These are phyloP conservation scores for Oasisia sp. DNA, from an alignment of 2,888 invertebrate genomes.

Conservation along the genomic window DNA sequence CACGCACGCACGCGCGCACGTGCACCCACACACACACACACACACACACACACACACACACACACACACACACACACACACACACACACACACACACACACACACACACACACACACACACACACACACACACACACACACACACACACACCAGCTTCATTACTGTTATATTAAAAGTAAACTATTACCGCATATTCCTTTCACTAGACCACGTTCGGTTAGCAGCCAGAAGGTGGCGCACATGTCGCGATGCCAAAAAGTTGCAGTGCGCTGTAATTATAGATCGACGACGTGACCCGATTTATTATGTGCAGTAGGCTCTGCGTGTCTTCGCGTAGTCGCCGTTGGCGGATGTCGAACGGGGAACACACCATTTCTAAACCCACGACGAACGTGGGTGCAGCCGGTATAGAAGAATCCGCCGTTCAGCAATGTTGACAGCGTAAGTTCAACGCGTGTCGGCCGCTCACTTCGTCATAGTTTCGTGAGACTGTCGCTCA, in stretches of 20 bases:
- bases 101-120: too few species aligned
- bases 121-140: too few species aligned
- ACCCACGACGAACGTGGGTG: not conserved
- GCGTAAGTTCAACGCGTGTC: not conserved
- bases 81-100: too few species aligned
- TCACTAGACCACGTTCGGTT: not conserved
- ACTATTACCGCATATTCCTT: not conserved
- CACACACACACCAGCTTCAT: too few species aligned
- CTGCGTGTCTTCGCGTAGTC: not conserved
- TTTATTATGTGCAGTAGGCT: not conserved
- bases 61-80: too few species aligned
- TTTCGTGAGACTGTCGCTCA: not conserved
- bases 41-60: too few species aligned
- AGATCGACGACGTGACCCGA: not conserved
- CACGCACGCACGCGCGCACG: too few species aligned
- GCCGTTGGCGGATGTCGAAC: not conserved
- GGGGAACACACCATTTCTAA: not conserved
- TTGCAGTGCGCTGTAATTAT: not conserved
- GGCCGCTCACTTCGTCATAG: not conserved
- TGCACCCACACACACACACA: too few species aligned
- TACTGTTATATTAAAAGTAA: too few species aligned
- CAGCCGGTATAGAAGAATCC: not conserved
- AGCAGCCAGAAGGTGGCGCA: not conserved
- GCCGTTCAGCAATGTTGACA: not conserved
- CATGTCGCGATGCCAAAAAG: constrained; percentile 17